Evolutionary conservation across 1,140 invertebrate species (phyloP).

Genomic region (Uloborus diversus): DNA sequence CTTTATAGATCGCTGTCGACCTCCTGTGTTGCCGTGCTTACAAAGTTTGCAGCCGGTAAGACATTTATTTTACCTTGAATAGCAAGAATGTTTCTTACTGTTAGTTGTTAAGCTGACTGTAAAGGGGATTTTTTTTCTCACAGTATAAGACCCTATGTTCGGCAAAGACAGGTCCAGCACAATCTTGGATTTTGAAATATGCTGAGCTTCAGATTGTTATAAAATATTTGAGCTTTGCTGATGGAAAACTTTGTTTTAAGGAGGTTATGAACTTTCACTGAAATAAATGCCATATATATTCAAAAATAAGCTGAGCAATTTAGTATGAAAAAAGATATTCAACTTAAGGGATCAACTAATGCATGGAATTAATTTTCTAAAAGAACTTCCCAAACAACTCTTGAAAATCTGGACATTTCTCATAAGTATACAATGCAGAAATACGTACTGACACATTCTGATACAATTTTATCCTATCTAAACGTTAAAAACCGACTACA

Average conservation of each 20-base stretch:
- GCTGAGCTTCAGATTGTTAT: neutral
- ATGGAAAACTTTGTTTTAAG: neutral
- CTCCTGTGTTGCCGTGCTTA: slow-evolving; percentile 85
- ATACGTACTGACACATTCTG: too few species aligned
- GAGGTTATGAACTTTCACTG: too few species aligned
- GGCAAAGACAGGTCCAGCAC: neutral
- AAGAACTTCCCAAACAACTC: too few species aligned
- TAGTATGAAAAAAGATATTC: too few species aligned
- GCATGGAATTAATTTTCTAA: too few species aligned
- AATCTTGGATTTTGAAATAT: neutral
- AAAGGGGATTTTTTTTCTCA: neutral
- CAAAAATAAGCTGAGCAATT: too few species aligned
- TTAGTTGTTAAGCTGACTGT: neutral
- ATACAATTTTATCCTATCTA: too few species aligned
- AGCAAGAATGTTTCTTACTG: neutral
- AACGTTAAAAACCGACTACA: too few species aligned
- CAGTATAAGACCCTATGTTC: neutral
- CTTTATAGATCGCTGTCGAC: slow-evolving; percentile 76
- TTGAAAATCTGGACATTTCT: too few species aligned
- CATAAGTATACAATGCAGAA: too few species aligned
- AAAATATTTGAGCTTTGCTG: neutral
- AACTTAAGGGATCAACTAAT: too few species aligned
- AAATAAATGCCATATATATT: too few species aligned
- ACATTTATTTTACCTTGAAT: slow-evolving; percentile 12
- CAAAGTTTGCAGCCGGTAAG: slow-evolving; percentile 75